Percentiles rank a stretch among this genome's conserved stretches.
phyloP scores from a whole-genome alignment of 2,113 vertebrate species.

The Macaca nemestrina region DNA sequence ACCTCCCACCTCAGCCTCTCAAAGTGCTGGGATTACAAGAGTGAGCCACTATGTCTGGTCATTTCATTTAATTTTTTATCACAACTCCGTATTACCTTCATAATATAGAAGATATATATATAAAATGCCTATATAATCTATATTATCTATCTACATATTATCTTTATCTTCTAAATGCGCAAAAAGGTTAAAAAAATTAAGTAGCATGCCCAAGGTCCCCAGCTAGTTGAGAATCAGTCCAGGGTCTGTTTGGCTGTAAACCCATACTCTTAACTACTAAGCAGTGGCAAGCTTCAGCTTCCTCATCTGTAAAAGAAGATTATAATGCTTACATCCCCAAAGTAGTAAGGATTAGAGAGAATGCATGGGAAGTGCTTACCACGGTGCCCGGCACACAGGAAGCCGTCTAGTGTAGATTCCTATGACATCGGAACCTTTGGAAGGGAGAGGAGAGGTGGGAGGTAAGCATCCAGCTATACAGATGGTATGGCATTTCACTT shows the following conservation, averaged over 20 bases:
- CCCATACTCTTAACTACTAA: neutral
- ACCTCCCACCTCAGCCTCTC: too few species aligned
- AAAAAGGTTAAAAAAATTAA: neutral
- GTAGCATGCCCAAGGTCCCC: neutral
- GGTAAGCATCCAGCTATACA: neutral
- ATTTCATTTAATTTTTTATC: constrained; percentile 3
- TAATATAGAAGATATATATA: too few species aligned
- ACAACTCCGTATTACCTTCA: neutral
- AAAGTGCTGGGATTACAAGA: too few species aligned
- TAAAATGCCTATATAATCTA: too few species aligned
- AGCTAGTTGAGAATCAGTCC: neutral
- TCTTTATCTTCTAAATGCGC: neutral
- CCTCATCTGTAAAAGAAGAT: neutral
- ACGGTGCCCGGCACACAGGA: neutral
- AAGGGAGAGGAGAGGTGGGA: neutral
- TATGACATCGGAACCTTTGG: neutral
- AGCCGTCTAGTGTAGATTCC: neutral
- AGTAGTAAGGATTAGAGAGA: neutral
- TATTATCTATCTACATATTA: neutral
- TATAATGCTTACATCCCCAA: neutral
- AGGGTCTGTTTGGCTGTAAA: neutral
- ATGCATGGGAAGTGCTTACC: neutral
- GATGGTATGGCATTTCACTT: neutral
- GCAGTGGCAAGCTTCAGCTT: neutral
- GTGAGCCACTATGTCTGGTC: neutral